Evolutionary conservation across 2,888 invertebrate genomes (phyloP), one percentile per base, ranked within the genome.

Genomic region (Pharmacophagus antenor): DNA sequence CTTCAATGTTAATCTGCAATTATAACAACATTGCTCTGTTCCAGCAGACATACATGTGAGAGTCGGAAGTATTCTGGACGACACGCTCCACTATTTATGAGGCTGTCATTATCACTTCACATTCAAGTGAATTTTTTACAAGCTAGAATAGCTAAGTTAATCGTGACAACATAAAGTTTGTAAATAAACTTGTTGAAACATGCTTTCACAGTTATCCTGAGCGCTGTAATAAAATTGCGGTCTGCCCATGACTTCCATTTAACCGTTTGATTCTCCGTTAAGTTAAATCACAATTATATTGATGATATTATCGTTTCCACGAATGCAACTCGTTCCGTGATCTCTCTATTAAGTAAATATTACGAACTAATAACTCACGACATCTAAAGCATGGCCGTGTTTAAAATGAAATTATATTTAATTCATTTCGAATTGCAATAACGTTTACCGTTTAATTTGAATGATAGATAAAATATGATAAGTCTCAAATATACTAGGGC

Each of bases 261-360:
- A 55, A 56, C 60, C 50, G 60, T 61, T 56, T 47, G 47, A 56
- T 52, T 52, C 41, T 20, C 51, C 56, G 46, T 56, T 61, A 51
- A 51, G 47, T 47, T 61, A 52, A 61, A 61, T 61, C 60, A 52
- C 56, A 54, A 54, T 58, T n/a, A 53, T 53, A 52, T 56, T 52
- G 47, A 62, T 57, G 54, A 58, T 46, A 37, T 41, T 62, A 51
- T 50, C 50, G 58, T 54, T 58, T 54, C 50, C 23, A 44, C 42
- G 53, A 50, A 52, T 58, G 59, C 51, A 58, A 58, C 53, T 59
- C 65, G 55, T 55, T 64, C 67, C 71, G 76, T 76, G 76, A 64
- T 74, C 71, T 76, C 76, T 71, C 66, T 69, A 70, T 70, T 71
- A 75, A 74, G 73, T 72, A 72, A 74, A 75, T 68, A 69, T 53